Evolutionary conservation across 92 coral and sea anemone genomes (phyloP).

Genomic region (Micromussa lordhowensis): DNA sequence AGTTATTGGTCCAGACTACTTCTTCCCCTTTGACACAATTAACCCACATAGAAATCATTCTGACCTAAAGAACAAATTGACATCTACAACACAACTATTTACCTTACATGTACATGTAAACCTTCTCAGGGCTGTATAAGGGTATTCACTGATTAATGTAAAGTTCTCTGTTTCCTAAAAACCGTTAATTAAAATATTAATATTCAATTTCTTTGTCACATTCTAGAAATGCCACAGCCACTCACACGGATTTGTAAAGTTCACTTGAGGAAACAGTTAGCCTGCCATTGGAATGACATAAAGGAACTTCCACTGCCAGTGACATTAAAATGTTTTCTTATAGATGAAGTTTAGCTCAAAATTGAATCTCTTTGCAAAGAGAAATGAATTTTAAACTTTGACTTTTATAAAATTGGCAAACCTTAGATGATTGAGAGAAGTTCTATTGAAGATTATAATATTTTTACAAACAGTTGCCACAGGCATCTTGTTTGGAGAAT

Average conservation of each 20-base stretch:
- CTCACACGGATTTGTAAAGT: slow-evolving; percentile 69
- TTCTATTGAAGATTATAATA: too few species aligned
- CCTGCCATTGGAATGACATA: slow-evolving; percentile 50
- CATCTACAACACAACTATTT: too few species aligned
- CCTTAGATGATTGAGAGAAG: not conserved
- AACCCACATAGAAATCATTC: too few species aligned
- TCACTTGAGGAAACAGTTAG: slow-evolving; percentile 54
- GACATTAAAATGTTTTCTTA: slow-evolving; percentile 46
- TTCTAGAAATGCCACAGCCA: slow-evolving; percentile 69
- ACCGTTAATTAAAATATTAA: too few species aligned
- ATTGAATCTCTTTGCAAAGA: not conserved
- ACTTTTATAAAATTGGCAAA: not conserved
- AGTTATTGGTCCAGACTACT: too few species aligned
- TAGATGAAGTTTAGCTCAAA: slow-evolving; percentile 15
- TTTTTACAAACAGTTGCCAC: too few species aligned
- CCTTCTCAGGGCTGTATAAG: too few species aligned
- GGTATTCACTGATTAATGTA: not conserved
- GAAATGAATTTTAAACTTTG: not conserved
- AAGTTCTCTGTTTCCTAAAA: not conserved
- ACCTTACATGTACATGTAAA: too few species aligned
- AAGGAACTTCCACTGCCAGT: slow-evolving; percentile 61
- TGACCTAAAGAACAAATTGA: too few species aligned
- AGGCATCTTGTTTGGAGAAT: too few species aligned
- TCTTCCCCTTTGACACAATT: too few species aligned
- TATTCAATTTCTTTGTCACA: not conserved